Evolutionary conservation across 2,888 invertebrate species (phyloP), one percentile per base, ranked within the genome.

Genomic region (Ophion obscuratus): DNA sequence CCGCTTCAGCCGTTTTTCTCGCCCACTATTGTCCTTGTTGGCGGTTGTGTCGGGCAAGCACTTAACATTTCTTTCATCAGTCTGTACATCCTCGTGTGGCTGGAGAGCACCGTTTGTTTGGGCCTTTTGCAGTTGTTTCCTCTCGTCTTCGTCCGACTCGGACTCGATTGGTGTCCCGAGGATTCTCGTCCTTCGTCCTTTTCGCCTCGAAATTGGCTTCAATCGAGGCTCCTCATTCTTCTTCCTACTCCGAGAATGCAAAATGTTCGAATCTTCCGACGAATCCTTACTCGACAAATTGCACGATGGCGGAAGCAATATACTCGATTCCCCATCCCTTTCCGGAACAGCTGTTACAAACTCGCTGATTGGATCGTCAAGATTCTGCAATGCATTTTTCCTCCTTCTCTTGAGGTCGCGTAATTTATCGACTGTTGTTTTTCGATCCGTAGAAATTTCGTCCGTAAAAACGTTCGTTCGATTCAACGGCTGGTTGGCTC

Each of bases 61-160:
- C 5, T 40, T 27, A 2, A 27, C 61, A 31, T 9, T 6, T 36
- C n/a, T 11, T 1, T 27, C 36, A 20, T 77, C 47, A 3, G 31
- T 64, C 11, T 1, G 2, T 47, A n/a, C 1, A 31, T 70, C 14
- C n/a, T 66, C 66, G 11, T 5, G 53, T 53, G 53, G 11, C 17
- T 53, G 17, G 53, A 17, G 5, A 53, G 14, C 2, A 14, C 14
- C 17, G 17, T 53, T 14, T 17, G 36, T 31, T 31, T 31, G 10
- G 68, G 53, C 14, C 11, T 47, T 75, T 75, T 10, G 11, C 9
- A 5, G 36, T 36, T n/a, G 66, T 27, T 10, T 14, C 10, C 57
- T 44, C 0, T 20, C 75, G 10, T 66, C 66, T 36, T 76, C 79
- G 11, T 79, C 79, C 7, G 70, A 47, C 40, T 82, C 75, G 24